Conservation (phyloP, 2,888 invertebrate species). For the Cecidostiba fungosa region DNA sequence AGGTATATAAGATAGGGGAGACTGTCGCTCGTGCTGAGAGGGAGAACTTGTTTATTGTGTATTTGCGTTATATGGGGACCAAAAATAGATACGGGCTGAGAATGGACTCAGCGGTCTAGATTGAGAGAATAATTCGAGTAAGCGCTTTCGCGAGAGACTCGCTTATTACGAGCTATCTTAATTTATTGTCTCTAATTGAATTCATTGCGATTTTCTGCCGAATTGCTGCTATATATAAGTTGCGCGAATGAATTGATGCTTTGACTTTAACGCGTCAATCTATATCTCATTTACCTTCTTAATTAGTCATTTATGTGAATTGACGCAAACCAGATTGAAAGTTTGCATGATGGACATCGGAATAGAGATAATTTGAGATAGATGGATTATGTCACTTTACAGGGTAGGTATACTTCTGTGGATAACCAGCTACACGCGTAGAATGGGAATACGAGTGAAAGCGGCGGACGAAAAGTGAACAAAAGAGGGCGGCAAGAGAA, state of each 20-base stretch:
- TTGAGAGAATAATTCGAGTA: neutral
- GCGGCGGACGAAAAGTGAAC: neutral
- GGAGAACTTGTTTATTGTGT: neutral
- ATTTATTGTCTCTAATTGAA: neutral
- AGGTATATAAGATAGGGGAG: conserved; percentile 6
- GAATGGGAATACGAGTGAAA: neutral
- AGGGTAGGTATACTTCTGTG: neutral
- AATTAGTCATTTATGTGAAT: neutral
- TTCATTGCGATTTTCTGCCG: neutral
- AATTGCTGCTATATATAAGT: no score
- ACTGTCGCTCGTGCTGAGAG: neutral
- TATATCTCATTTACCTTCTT: neutral
- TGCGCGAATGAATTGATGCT: no score
- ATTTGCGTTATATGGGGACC: neutral
- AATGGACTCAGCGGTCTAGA: neutral
- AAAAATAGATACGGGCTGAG: neutral
- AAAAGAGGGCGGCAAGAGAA: neutral
- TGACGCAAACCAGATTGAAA: no score
- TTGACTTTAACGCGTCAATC: neutral
- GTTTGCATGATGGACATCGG: no score
- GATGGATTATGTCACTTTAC: neutral
- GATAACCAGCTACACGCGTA: neutral
- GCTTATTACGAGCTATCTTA: neutral
- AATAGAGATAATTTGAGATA: neutral
- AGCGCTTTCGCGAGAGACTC: neutral